These are phyloP conservation scores for Lacerta agilis DNA, from an alignment of 2,797 vertebrate genomes.

Conservation along the genomic window DNA sequence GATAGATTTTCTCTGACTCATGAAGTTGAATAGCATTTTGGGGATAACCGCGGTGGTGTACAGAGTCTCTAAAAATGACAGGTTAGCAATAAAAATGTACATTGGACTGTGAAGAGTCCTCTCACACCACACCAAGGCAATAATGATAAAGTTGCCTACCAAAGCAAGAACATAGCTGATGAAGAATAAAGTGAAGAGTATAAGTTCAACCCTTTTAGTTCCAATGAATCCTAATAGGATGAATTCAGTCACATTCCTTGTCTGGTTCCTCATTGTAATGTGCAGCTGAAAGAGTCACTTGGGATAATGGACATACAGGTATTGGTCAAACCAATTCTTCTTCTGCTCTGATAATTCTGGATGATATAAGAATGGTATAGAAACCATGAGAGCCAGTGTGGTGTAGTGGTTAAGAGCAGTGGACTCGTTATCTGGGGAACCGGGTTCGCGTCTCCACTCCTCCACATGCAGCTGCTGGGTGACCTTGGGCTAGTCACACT, in stretches of 20 bases:
- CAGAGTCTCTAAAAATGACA: conserved; percentile 62
- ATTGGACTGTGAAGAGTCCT: conserved; percentile 58
- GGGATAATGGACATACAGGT: neutral
- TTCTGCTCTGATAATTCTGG: too few species aligned
- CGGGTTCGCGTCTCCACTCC: too few species aligned
- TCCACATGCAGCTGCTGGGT: too few species aligned
- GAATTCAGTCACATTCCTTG: conserved; percentile 50
- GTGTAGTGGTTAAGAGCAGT: too few species aligned
- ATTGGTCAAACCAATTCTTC: too few species aligned
- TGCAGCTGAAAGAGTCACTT: neutral
- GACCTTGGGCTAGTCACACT: too few species aligned
- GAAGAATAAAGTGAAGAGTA: conserved; percentile 53
- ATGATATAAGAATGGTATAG: neutral
- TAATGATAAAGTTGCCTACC: conserved; percentile 48
- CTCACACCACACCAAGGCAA: conserved; percentile 47
- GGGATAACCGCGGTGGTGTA: conserved; percentile 54
- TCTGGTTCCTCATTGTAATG: conserved; percentile 4
- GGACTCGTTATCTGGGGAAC: too few species aligned
- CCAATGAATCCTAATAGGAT: conserved; percentile 61
- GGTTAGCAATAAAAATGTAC: conserved; percentile 65
- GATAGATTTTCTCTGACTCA: conserved; percentile 53
- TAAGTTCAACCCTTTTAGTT: conserved; percentile 18
- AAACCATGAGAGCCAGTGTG: too few species aligned
- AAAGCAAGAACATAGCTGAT: conserved; percentile 50
- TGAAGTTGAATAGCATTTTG: conserved; percentile 5